Base-by-base conservation (phyloP, 2,888 invertebrate species). In the Orthosia gracilis region DNA sequence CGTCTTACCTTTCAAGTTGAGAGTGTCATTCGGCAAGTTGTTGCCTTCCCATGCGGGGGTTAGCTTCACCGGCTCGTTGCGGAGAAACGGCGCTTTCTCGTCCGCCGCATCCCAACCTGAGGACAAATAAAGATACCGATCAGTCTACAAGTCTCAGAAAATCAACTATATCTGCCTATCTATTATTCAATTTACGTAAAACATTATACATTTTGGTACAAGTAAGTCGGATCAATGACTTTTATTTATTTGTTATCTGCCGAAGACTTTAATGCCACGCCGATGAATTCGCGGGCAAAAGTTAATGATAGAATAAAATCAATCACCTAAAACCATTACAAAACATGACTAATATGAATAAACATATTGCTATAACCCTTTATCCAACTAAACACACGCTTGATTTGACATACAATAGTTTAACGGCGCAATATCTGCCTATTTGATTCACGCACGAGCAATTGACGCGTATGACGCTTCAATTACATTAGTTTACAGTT, bases 41-140 rank as follows among this genome's bases (percentile, higher is more conserved):
- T 97, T 97, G 78, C 98, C 98, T 94, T 98, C 98, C 98, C 98
- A 98, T 73, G 98, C 98, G 17, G 98, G 98, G 69, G 98, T 98
- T 80, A 99, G 96, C 86, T 98, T 97, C 80, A 98, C 98, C 65
- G 98, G 98, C 94, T 98, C 98, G 86, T 97, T 95, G 85, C 96
- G 96, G 85, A 97, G 96, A 90, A 97, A 97, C 52, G 97, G 97
- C 75, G 97, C 95, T 91, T 97, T 97, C 91, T 97, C 97, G 63
- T 96, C 94, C 80, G 94, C 95, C 67, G 87, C 92, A 78, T 94
- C 95, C 95, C 96, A 96, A 80, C 96, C 96, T 96, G 91, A 85
- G 73, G 61, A 67, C 71, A 82, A 81, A 18, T 7, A 50, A 50
- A 18, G 1, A 50, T 23, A 47, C 2, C 9, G 5, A 21, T 54